Base-by-base conservation (phyloP, 2,888 invertebrate species). In the Ichneumon xanthorius region DNA sequence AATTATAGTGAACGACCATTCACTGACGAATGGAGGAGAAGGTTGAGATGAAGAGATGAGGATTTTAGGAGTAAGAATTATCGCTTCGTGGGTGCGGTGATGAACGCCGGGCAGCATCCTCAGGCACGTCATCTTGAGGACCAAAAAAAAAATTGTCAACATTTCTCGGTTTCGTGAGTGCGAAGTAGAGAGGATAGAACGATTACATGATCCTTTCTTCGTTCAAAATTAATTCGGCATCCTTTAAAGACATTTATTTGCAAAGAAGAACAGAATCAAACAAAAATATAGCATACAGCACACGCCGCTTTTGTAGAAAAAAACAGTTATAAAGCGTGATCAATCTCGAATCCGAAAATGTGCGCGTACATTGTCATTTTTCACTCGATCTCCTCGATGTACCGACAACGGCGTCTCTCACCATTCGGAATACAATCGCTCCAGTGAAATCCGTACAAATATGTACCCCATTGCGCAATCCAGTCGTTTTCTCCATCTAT, bases 401-500 rank as follows among this genome's bases (percentile, higher is more conserved):
- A 78, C 50, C 70, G 50, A 73, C 37, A 45, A 61, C 71, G 58
- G n/a, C 53, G 70, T n/a, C 71, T 83, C 83, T 83, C 84, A 85
- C 84, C 87, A 88, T 88, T 89, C 71, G 77, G 63, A 88, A 84
- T 80, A 88, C 88, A 88, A 90, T 91, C 90, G 73, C 53, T 87
- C 88, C 87, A 87, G 88, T 88, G 89, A 90, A 92, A 91, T 92
- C 89, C 90, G 88, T 89, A 90, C 91, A 92, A 92, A 92, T 92
- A 91, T 90, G 88, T 90, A 89, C 88, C 79, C 72, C 73, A 33
- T 83, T 61, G 61, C 53, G 72, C 73, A 83, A 71, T 72, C 79
- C 83, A 70, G 75, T 70, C 68, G 70, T 75, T 73, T 63, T 79
- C 65, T 22, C 65, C 22, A 45, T 37, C 14, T 73, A 67, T 71